A percentile compares a stretch with the other conserved stretches of the same genome.
Conservation (phyloP, 2,797 vertebrate species). For the Propithecus perrieri region DNA sequence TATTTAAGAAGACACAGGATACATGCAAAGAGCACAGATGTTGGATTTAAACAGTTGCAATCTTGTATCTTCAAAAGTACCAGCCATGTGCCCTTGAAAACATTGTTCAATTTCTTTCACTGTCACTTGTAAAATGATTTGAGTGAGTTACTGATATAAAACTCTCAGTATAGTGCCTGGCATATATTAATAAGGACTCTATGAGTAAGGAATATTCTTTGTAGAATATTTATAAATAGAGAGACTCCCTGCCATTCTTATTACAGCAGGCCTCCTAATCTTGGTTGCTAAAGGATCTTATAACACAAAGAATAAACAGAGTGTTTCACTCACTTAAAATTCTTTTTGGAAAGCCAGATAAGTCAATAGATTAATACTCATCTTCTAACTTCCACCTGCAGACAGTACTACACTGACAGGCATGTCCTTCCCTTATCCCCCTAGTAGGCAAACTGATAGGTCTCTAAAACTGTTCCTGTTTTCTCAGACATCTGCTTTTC, state of each 20-base stretch:
- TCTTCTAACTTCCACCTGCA: background rate
- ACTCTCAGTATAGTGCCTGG: background rate
- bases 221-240: background rate
- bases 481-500: slow-evolving; percentile 80
- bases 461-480: slow-evolving; percentile 37
- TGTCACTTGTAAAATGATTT: background rate
- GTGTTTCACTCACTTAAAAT: background rate
- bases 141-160: background rate
- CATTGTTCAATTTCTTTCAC: background rate
- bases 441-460: background rate
- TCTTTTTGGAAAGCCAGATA: background rate
- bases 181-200: background rate
- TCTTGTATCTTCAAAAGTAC: background rate
- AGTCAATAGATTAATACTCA: background rate
- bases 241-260: background rate
- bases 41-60: background rate
- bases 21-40: background rate
- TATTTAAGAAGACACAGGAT: background rate
- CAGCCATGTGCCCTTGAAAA: background rate
- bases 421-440: background rate
- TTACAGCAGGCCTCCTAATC: background rate
- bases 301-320: background rate
- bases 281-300: background rate
- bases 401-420: background rate
- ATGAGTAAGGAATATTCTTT: background rate